Evolutionary conservation across 2,888 invertebrate species (phyloP), one percentile per base, ranked within the genome.

Genomic region (Myopa tessellatipennis): DNA sequence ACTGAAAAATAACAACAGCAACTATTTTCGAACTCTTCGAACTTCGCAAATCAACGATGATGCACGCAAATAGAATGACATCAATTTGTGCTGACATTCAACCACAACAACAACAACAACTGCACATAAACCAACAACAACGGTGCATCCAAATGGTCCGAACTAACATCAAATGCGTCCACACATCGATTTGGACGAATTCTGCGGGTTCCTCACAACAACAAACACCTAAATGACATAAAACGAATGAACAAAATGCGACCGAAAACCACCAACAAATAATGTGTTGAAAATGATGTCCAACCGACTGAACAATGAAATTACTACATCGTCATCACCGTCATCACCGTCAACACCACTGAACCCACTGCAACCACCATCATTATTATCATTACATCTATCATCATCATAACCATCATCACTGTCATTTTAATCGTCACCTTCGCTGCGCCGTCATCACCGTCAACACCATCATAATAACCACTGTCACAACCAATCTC

Each of bases 71-170:
- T 85, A 82, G 85, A 87, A 85, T 85, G 86, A 85, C 86, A 84
- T 83, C 85, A 85, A 86, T 87, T 87, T 86, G 85, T 84, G 83
- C 84, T 86, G 87, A 86, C 86, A 87, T 85, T 85, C 84, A 86
- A 85, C 86, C 85, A 84, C 83, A 81, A 77, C 77, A 81, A 79
- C 80, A 83, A 82, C 82, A 26, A 68, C 40, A 67, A 55, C 34
- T 67, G 75, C 63, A 71, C 71, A 52, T 60, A 76, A 38, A 71
- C 34, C 60, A 61, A 69, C 70, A 70, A 76, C 68, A 68, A 68
- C 71, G n/a, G 58, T 18, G 34, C 18, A 55, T 12, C 14, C 26
- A 61, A 61, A 5, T 5, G 6, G n/a, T 18, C 38, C 14, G 26
- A 52, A 76, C 63, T 61, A 77, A 77, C 61, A 82, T 82, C 81